phyloP scores from a whole-genome alignment of 2,113 vertebrate species.

The Pampusana beccarii region DNA sequence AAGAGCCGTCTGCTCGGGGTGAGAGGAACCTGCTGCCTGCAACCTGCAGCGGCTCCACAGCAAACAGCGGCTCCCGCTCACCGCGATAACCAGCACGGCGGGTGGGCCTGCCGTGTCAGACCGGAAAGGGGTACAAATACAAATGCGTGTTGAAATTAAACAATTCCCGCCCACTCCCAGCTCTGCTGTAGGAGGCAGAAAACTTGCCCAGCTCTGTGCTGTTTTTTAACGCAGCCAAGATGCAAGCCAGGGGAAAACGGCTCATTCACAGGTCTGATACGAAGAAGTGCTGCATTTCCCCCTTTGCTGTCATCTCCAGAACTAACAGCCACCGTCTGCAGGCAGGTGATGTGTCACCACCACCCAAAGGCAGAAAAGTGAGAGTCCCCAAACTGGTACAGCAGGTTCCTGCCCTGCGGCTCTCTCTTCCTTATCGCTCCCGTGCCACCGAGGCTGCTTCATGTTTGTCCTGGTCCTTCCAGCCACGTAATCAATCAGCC shows the following conservation, averaged over 20 bases:
- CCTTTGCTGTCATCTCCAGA: neutral
- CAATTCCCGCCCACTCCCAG: neutral
- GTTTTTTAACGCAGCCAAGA: neutral
- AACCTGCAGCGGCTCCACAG: neutral
- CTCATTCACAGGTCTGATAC: neutral
- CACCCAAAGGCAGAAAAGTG: neutral
- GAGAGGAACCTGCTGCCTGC: neutral
- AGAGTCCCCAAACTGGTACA: constrained; percentile 14
- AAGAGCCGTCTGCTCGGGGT: neutral
- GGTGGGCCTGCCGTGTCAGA: neutral
- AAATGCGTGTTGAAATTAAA: neutral
- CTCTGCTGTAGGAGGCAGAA: neutral
- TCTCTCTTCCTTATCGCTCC: neutral
- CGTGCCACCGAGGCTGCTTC: neutral
- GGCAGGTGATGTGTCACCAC: neutral
- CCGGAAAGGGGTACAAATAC: neutral
- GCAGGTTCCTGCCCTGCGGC: constrained; percentile 8
- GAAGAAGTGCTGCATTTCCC: neutral
- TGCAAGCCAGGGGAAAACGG: fast-evolving
- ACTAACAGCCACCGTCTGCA: neutral
- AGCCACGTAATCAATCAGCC: neutral
- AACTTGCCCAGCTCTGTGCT: neutral
- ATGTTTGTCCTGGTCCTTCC: neutral
- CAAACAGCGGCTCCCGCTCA: neutral
- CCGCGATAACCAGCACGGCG: neutral